Conservation (phyloP, 2,113 vertebrate genomes). For the Caranx ignobilis region DNA sequence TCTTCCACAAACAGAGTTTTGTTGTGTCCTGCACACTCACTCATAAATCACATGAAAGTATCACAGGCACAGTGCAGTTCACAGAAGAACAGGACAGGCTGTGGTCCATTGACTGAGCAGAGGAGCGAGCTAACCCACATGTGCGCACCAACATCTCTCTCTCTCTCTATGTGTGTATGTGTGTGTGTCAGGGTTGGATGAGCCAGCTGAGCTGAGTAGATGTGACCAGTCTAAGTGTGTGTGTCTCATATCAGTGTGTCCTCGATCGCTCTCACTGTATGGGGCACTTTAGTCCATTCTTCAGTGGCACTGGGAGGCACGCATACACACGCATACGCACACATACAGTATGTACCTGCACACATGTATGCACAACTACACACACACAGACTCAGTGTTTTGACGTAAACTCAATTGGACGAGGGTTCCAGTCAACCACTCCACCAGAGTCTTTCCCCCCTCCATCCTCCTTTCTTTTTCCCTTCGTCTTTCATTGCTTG, state of each 20-base stretch:
- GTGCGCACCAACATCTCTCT: conserved; percentile 21
- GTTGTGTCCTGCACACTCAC: background rate
- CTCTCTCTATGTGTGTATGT: conserved; percentile 42
- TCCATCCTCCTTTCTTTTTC: conserved; percentile 38
- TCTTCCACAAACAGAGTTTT: background rate
- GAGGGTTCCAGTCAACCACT: conserved; percentile 63
- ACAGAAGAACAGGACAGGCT: conserved; percentile 18
- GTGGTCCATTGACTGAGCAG: conserved; percentile 63
- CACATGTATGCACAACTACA: conserved; percentile 44
- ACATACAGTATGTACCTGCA: conserved; percentile 25
- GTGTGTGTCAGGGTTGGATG: conserved; percentile 53
- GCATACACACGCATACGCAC: conserved; percentile 26
- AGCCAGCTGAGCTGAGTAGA: conserved; percentile 68
- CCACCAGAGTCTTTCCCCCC: conserved; percentile 20
- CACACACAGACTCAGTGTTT: conserved; percentile 57
- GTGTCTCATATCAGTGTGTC: conserved; percentile 82
- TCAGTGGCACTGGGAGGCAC: conserved; percentile 52
- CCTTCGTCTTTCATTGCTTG: conserved; percentile 57
- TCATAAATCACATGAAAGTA: conserved; percentile 5
- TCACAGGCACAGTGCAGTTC: conserved; percentile 16
- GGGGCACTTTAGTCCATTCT: conserved; percentile 76
- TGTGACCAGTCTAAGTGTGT: conserved; percentile 80
- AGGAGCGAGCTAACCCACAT: conserved; percentile 51
- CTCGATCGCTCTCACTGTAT: conserved; percentile 78
- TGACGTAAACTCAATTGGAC: conserved; percentile 76